Conservation (phyloP, 2,113 vertebrate species). For the Noctilio leporinus region DNA sequence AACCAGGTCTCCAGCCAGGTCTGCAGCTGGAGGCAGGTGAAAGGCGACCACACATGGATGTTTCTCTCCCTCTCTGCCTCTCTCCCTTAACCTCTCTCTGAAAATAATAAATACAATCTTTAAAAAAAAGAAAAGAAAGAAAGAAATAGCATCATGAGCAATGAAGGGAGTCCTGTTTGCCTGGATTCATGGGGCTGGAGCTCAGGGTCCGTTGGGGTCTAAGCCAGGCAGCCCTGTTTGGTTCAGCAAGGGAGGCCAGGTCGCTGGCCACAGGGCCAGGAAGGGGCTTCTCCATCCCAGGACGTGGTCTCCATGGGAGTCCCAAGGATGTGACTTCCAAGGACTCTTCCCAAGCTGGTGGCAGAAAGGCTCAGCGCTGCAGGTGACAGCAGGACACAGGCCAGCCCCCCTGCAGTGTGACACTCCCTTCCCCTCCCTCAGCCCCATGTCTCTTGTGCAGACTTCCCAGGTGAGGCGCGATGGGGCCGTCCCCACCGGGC, state of each 20-base stretch:
- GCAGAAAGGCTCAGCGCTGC: not conserved
- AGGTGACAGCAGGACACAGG: accelerated
- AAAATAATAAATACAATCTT: too few relatives aligned
- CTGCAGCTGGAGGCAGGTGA: too few relatives aligned
- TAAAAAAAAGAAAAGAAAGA: too few relatives aligned
- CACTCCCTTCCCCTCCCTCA: not conserved
- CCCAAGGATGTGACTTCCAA: not conserved
- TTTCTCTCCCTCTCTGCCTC: too few relatives aligned
- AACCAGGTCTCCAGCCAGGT: too few relatives aligned
- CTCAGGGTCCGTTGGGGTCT: accelerated
- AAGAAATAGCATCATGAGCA: not conserved
- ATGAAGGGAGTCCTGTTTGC: not conserved
- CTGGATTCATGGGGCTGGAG: not conserved
- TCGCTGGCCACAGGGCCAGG: not conserved
- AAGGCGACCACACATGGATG: too few relatives aligned
- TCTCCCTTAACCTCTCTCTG: too few relatives aligned
- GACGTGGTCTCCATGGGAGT: not conserved
- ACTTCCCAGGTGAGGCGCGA: not conserved
- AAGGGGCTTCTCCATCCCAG: not conserved
- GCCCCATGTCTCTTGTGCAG: accelerated
- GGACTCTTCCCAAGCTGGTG: too few relatives aligned
- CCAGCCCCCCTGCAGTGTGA: not conserved
- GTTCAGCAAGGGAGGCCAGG: too few relatives aligned
- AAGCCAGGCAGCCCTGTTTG: too few relatives aligned
- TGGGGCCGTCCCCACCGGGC: accelerated